These are phyloP conservation scores for Melanocharis versteri DNA, from an alignment of 2,113 vertebrate genomes.

Conservation along the genomic window DNA sequence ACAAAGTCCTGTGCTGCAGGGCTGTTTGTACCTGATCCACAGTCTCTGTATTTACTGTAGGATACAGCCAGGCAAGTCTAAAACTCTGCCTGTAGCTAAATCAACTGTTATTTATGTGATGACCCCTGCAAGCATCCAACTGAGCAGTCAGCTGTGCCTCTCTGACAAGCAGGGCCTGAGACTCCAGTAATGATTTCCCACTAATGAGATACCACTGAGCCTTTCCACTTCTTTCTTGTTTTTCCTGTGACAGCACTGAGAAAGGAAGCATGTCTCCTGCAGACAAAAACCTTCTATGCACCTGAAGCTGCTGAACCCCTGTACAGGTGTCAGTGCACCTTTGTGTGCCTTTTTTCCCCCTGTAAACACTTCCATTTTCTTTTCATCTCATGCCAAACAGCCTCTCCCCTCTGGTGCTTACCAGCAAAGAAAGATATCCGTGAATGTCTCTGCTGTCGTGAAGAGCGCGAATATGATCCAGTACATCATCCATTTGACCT, in stretches of 20 bases:
- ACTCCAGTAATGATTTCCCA: neutral
- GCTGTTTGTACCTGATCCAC: neutral
- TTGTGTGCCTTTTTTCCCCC: neutral
- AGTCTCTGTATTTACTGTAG: neutral
- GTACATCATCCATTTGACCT: conserved; percentile 99
- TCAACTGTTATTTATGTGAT: neutral
- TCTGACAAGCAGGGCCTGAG: neutral
- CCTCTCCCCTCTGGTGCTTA: conserved; percentile 67
- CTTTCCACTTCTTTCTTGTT: neutral
- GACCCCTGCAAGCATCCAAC: neutral
- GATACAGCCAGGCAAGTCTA: neutral
- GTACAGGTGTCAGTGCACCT: neutral
- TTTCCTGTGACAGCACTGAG: neutral
- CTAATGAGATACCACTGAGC: neutral
- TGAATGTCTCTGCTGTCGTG: conserved; percentile 92
- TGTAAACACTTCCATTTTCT: neutral
- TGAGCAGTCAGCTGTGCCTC: neutral
- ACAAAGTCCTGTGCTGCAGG: neutral
- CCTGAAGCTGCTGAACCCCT: neutral
- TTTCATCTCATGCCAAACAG: neutral
- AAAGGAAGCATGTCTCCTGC: neutral
- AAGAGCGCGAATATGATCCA: conserved; percentile 99
- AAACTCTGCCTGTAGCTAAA: neutral
- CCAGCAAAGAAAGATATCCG: conserved; percentile 98
- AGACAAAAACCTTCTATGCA: neutral